phyloP scores from a whole-genome alignment of 2,888 invertebrate species.

The Thymelicus sylvestris region DNA sequence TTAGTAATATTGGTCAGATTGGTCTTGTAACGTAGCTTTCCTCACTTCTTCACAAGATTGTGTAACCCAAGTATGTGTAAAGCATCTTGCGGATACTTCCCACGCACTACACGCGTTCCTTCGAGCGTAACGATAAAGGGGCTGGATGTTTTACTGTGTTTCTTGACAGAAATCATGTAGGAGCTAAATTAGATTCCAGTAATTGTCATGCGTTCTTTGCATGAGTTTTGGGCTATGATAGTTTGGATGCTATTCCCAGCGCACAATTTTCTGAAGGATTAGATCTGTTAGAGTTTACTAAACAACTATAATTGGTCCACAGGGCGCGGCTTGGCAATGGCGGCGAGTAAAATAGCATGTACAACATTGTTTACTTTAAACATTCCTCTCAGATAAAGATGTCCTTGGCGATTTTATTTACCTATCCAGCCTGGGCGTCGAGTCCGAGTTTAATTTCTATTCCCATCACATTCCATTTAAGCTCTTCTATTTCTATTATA shows the following conservation, averaged over 20 bases:
- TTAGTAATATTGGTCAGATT: slow-evolving; percentile 46
- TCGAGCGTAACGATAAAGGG: slow-evolving; percentile 78
- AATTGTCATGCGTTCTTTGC: slow-evolving; percentile 6
- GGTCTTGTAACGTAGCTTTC: slow-evolving; percentile 59
- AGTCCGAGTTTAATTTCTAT: slow-evolving; percentile 41
- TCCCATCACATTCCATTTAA: background rate
- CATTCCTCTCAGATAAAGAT: slow-evolving; percentile 81
- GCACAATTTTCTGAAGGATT: slow-evolving; percentile 14
- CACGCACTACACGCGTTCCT: slow-evolving; percentile 75
- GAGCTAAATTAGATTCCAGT: slow-evolving; percentile 57
- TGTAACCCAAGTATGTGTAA: slow-evolving; percentile 79
- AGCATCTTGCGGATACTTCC: slow-evolving; percentile 69
- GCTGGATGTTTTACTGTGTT: slow-evolving; percentile 74
- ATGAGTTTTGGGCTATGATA: background rate
- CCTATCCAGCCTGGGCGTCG: slow-evolving; percentile 57
- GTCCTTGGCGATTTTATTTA: slow-evolving; percentile 77
- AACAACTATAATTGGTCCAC: slow-evolving; percentile 49
- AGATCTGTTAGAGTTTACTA: slow-evolving; percentile 30
- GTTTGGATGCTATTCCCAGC: background rate
- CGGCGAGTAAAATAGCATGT: slow-evolving; percentile 64
- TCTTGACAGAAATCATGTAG: slow-evolving; percentile 65
- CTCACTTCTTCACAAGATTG: slow-evolving; percentile 65
- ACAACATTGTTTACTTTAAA: slow-evolving; percentile 78
- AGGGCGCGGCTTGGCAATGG: slow-evolving; percentile 61
- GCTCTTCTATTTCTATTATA: background rate